Evolutionary conservation across 1,140 invertebrate species (phyloP).

Genomic region (Ceratosolen fusciceps): DNA sequence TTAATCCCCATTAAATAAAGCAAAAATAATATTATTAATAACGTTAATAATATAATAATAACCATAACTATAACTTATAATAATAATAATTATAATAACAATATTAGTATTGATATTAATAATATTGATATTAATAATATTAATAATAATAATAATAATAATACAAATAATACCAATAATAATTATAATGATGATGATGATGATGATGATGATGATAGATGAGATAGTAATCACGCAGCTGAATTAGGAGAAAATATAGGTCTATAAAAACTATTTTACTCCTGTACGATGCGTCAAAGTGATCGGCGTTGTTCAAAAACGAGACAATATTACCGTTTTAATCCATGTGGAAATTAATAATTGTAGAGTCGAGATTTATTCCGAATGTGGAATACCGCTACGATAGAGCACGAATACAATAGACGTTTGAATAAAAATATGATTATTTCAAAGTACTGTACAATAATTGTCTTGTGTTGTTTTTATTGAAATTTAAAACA

Average conservation of each 20-base stretch:
- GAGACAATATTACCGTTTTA: conserved; percentile 59
- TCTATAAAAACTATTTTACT: conserved; percentile 27
- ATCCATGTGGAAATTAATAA: conserved; percentile 35
- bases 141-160: too few species aligned
- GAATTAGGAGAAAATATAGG: too few species aligned
- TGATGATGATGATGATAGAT: neutral
- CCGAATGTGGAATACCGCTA: conserved; percentile 19
- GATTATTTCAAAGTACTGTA: conserved; percentile 12
- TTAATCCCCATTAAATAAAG: conserved; percentile 13
- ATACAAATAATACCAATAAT: too few species aligned
- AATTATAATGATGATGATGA: too few species aligned
- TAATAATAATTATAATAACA: too few species aligned
- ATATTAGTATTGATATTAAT: neutral
- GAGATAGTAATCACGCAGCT: conserved; percentile 28
- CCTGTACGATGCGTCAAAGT: conserved; percentile 34
- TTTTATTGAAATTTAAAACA: conserved; percentile 2
- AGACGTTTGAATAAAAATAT: neutral
- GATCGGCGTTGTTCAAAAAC: conserved; percentile 59
- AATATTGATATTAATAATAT: too few species aligned
- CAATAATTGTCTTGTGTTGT: too few species aligned
- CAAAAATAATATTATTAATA: too few species aligned
- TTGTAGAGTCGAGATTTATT: conserved; percentile 40
- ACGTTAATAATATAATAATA: too few species aligned
- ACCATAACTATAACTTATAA: too few species aligned
- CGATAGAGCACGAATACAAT: neutral